These are phyloP conservation scores for Myotis pilosus DNA, from an alignment of 2,797 vertebrate genomes.

Conservation along the genomic window DNA sequence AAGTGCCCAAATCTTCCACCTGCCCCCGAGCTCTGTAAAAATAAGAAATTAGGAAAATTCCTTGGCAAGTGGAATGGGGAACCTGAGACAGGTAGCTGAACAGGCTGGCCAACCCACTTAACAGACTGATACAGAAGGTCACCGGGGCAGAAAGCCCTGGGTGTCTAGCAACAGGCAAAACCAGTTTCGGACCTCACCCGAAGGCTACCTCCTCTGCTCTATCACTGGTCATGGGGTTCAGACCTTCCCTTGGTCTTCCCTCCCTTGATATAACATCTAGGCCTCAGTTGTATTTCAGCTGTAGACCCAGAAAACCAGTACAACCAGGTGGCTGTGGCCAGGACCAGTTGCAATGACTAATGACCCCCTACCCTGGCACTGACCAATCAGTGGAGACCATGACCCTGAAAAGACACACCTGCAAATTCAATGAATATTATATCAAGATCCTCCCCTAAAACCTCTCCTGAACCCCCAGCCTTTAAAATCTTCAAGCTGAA, in stretches of 20 bases:
- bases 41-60: background rate
- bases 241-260: background rate
- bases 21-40: fast-evolving
- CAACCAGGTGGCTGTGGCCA: background rate
- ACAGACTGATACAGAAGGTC: background rate
- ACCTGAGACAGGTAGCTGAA: background rate
- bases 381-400: background rate
- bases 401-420: background rate
- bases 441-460: background rate
- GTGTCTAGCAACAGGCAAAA: background rate
- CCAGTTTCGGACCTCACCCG: background rate
- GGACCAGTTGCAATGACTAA: background rate
- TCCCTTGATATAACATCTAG: background rate
- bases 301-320: background rate
- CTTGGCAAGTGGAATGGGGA: background rate
- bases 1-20: background rate
- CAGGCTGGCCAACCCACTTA: background rate
- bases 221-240: background rate
- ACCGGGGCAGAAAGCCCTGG: background rate
- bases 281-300: background rate
- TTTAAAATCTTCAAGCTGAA: background rate
- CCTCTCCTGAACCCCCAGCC: background rate
- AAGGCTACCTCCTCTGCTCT: background rate
- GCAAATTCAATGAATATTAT: background rate
- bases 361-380: background rate